Evolutionary conservation across 2,888 invertebrate species (phyloP), one percentile per base, ranked within the genome.

Genomic region (Brachypterus glaber): DNA sequence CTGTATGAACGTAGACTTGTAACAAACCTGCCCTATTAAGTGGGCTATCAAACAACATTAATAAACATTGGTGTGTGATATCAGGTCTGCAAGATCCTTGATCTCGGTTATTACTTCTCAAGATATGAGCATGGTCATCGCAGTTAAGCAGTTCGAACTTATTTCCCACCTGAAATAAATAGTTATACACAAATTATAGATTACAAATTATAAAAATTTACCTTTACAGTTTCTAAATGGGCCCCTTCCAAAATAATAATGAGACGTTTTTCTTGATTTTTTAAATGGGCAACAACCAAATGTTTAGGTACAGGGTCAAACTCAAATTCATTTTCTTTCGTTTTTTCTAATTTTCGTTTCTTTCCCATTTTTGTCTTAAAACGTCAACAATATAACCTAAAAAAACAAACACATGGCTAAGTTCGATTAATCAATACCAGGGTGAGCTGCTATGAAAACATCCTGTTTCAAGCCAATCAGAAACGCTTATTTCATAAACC

Each of bases 11-110:
- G 57, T 91, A 93, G 2, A 96, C 91, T 75, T 97, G 96, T n/a
- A 98, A 68, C 12, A 93, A 70, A 0, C 93, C 96, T 30, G 96
- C 93, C 53, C 97, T 74, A 63, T 98, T 98, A 27, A 98, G 67
- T 0, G 98, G 98, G 43, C 95, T 95, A 63, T 99, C 97, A 71
- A 97, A 81, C 32, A 98, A 71, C 95, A 97, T 98, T 1, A 98
- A 70, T 11, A 99, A 71, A 60, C 96, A 97, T 64, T 97, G 97
- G 64, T 99, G 97, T 1, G 90, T 79, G 43, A 99, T 98, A 58
- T 99, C 98, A 0, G 98, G 98, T 17, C 98, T 73, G 57, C 90
- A 92, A 2, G 84, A 76, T 0, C 89, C 85, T 1, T 87, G 83
- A 54, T 93, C 89, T 41, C 90, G 73, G 50, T 87, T 83, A 61